Conservation (phyloP, 2,113 vertebrate genomes). For the Brachypteracias leptosomus region DNA sequence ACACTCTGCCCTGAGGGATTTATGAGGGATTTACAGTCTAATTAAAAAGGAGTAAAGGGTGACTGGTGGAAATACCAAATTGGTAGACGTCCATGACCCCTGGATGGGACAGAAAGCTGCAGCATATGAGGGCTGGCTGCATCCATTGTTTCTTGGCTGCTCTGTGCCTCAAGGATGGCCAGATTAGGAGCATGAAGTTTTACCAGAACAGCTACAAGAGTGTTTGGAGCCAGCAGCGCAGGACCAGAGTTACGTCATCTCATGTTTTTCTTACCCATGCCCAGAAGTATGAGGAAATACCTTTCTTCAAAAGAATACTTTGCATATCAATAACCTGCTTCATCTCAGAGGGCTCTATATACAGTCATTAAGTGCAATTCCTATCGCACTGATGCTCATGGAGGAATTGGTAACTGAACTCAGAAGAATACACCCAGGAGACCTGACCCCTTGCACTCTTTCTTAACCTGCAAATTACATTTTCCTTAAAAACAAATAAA, state of each 20-base stretch:
- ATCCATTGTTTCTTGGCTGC: neutral
- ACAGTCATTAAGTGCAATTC: conserved; percentile 35
- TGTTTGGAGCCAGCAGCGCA: neutral
- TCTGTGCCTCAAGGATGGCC: neutral
- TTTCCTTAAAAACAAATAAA: conserved; percentile 65
- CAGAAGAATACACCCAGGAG: conserved; percentile 9
- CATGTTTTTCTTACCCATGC: conserved; percentile 19
- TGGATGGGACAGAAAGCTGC: neutral
- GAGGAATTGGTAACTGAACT: conserved; percentile 18
- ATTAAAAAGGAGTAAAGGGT: neutral
- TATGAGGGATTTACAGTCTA: neutral
- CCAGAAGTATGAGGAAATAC: conserved; percentile 55
- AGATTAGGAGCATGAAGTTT: neutral
- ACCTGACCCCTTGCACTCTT: conserved; percentile 21
- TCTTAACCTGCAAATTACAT: conserved; percentile 63
- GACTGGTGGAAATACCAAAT: neutral
- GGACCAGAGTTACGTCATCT: conserved; percentile 11
- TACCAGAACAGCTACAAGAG: neutral
- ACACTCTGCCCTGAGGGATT: neutral
- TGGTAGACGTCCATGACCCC: neutral
- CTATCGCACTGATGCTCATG: neutral
- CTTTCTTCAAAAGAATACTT: conserved; percentile 60
- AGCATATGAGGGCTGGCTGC: neutral
- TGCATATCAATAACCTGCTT: conserved; percentile 42
- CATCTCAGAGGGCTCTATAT: conserved; percentile 2